Base-by-base conservation (phyloP, 2,113 vertebrate genomes). In the Tenrec ecaudatus region DNA sequence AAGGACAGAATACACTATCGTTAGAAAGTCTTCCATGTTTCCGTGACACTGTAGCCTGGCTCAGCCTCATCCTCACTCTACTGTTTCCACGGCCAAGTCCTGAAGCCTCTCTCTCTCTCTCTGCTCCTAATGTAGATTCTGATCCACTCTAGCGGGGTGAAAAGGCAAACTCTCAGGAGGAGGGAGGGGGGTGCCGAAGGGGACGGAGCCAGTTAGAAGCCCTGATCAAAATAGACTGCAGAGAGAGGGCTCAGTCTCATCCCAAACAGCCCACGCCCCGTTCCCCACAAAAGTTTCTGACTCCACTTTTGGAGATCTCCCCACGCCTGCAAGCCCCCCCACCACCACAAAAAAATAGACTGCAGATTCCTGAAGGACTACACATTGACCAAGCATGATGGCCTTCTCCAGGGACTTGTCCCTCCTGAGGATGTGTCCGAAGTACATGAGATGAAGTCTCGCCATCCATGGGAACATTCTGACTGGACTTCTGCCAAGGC, bases 1-100 rank as follows among this genome's bases (percentile, higher is more conserved):
- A 95, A 93, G 90, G 90, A 43, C 69, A 57, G 82, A 83, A 83
- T 85, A 57, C 95, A 96, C 92, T 87, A 31, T 36, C 93, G 68
- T 93, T 89, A 6, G 91, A 92, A 95, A 64, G 77, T 62, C 82
- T 88, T 77, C 85, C 79, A 82, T 93, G 62, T 87, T 90, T 92
- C 78, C 76, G 29, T 82, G 75, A 87, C 78, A 92, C 93, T 43
- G 80, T 77, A 68, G 31, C 15, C 17, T 47, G 68, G 69, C 58
- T 90, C 79, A 90, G 27, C 68, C 92, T 78, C 64, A 82, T 53
- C 60, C 57, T 82, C 36, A 75, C 27, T 82, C 66, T 47, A 58
- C 82, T 78, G 58, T 60, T 91, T 85, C 17, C 53, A 14, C 66
- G 76, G 36, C 62, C 57, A 64, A 89, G 33, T 82, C 57, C 89